Percentiles rank a stretch among this genome's conserved stretches.
Evolutionary conservation across 2,888 invertebrate genomes (phyloP).

Genomic region (Petrophora chlorosata): DNA sequence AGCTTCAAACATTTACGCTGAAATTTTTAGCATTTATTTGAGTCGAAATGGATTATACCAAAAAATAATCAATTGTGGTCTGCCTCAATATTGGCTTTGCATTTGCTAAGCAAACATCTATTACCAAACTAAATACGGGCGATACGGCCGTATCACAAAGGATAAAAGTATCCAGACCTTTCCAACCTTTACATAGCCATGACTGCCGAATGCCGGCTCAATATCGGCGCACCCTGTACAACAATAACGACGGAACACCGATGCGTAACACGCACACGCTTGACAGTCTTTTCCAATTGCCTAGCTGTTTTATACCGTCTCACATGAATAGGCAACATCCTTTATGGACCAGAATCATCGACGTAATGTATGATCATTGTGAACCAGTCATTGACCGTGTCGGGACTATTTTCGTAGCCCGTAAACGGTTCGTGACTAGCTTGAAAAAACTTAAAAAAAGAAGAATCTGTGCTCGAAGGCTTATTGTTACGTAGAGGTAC

Average conservation of each 20-base stretch:
- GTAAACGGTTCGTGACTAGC: conserved; percentile 18
- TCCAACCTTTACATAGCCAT: not conserved
- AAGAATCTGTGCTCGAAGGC: too few species aligned
- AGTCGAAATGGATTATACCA: too few species aligned
- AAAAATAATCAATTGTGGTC: too few species aligned
- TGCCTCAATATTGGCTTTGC: too few species aligned
- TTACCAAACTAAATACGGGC: too few species aligned
- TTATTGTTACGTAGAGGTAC: too few species aligned
- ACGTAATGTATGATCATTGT: conserved; percentile 29
- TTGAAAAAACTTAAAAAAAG: conserved; percentile 9
- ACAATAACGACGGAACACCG: conserved; percentile 22
- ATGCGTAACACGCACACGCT: conserved; percentile 32
- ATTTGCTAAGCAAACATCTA: too few species aligned
- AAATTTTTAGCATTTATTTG: too few species aligned
- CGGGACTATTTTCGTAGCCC: conserved; percentile 23
- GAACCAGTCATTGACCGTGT: conserved; percentile 31
- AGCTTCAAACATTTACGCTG: too few species aligned
- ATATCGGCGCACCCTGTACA: conserved; percentile 12
- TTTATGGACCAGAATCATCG: conserved; percentile 11
- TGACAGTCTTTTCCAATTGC: conserved; percentile 31
- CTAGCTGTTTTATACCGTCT: conserved; percentile 28
- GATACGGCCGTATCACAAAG: too few species aligned
- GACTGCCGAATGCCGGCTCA: too few species aligned
- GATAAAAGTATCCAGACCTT: not conserved
- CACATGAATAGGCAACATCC: conserved; percentile 31